Evolutionary conservation across 2,888 invertebrate genomes (phyloP).

Genomic region (Nemotelus nigrinus): DNA sequence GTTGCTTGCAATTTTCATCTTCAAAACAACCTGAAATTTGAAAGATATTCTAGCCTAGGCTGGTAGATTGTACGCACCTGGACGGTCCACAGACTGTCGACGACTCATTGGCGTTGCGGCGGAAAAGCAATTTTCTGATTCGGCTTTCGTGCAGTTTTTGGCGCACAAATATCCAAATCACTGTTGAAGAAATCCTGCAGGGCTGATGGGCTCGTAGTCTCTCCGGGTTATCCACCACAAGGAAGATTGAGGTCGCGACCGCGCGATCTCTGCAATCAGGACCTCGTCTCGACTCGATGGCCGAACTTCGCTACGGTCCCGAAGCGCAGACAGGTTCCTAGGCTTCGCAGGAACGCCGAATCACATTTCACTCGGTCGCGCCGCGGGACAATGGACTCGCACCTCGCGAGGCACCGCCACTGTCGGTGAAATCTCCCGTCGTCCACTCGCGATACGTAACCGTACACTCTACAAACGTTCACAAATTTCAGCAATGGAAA

Average conservation of each 20-base stretch:
- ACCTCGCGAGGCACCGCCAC: conserved; percentile 21
- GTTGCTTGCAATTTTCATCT: not conserved
- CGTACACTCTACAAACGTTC: conserved; percentile 6
- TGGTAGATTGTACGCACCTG: conserved; percentile 53
- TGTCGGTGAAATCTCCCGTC: conserved; percentile 8
- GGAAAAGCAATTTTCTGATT: conserved; percentile 39
- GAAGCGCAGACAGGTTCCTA: not conserved
- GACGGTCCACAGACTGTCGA: conserved; percentile 61
- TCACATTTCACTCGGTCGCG: conserved; percentile 24
- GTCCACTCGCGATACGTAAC: not conserved
- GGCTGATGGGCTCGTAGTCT: not conserved
- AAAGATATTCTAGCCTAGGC: not conserved
- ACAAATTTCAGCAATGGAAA: not conserved
- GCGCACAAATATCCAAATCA: conserved; percentile 31
- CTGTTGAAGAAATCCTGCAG: conserved; percentile 1
- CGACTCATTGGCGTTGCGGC: conserved; percentile 58
- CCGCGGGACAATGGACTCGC: conserved; percentile 11
- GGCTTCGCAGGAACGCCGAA: conserved; percentile 16
- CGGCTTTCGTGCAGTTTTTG: conserved; percentile 47
- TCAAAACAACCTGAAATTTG: conserved; percentile 8
- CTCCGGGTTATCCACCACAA: not conserved
- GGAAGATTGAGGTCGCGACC: too few species aligned
- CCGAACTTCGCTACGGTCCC: not conserved
- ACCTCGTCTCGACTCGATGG: not conserved
- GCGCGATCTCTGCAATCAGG: not conserved